Conservation (phyloP, 2,113 vertebrate species). For the Sinosuthora webbiana region DNA sequence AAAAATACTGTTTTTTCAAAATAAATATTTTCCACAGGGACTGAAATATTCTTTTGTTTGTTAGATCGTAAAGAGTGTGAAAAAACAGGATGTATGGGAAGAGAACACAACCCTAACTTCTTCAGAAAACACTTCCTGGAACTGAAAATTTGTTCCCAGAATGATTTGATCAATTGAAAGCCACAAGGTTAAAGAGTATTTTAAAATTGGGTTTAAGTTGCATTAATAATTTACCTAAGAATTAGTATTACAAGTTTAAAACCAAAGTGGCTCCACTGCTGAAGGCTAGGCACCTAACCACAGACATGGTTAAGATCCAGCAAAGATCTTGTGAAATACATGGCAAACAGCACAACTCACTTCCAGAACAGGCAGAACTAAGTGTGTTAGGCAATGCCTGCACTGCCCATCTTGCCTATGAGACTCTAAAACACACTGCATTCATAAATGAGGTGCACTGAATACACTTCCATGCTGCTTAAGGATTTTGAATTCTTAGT, state of each 20-base stretch:
- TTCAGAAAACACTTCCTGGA: not conserved
- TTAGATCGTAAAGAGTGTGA: not conserved
- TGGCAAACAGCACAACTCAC: not conserved
- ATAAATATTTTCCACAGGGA: not conserved
- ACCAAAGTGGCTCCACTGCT: not conserved
- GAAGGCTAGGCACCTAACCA: not conserved
- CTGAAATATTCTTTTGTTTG: not conserved
- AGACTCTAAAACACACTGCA: not conserved
- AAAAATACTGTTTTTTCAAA: not conserved
- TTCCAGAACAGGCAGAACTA: not conserved
- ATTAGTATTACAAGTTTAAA: not conserved
- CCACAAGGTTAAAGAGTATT: not conserved
- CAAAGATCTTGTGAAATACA: not conserved
- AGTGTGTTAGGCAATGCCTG: not conserved
- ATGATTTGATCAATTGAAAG: not conserved
- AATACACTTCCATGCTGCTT: not conserved
- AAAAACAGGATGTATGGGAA: not conserved
- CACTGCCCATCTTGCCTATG: not conserved
- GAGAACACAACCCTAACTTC: not conserved
- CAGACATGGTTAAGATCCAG: fast-evolving
- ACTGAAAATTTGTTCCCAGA: not conserved
- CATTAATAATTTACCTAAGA: not conserved
- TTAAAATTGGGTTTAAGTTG: not conserved
- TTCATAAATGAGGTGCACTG: not conserved
- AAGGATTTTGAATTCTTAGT: not conserved